Base-by-base conservation (phyloP, 2,113 vertebrate genomes). In the Suricata suricatta region DNA sequence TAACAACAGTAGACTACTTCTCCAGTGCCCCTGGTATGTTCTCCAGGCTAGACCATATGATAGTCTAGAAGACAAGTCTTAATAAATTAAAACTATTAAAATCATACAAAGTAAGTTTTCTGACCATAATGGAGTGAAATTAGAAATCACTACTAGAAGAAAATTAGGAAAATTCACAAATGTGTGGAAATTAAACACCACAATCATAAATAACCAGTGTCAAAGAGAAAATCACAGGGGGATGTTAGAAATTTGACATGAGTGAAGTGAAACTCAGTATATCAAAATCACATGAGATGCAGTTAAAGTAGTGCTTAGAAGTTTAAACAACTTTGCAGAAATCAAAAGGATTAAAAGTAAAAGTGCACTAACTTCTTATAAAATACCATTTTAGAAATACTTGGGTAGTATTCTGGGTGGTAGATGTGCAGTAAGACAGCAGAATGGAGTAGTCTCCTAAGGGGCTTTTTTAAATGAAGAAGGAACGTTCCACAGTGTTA, bases 91-190 rank as follows among this genome's bases (percentile, higher is more conserved):
- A 82, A 57, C 25, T 41, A n/a, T 29, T 93, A 15, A 93, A 80
- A 69, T 93, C n/a, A 66, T 41, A 57, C 60, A 90, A 8, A 90
- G 23, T 87, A 90, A 88, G 16, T 83, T 97, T 79, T 93, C 77
- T 92, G 27, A 88, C 7, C 33, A 60, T 87, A 91, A 74, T 60
- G 29, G n/a, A 38, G 38, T 68, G 27, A 96, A 89, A 38, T 92
- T 81, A 85, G 69, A 92, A 94, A 71, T 25, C 27, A 93, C 2
- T 77, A 72, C 8, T 88, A 93, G 52, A 88, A 84, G 47, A 85
- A 82, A 90, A 72, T 84, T 83, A 82, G 29, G 25, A 35, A 83
- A 97, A 76, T 63, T 76, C 29, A 63, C 29, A 92, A 76, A 60
- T 86, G 11, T 77, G 17, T 96, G 31, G 69, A 84, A 89, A 85